These are phyloP conservation scores for Brassicogethes aeneus DNA, from an alignment of 2,888 invertebrate genomes.

Conservation along the genomic window DNA sequence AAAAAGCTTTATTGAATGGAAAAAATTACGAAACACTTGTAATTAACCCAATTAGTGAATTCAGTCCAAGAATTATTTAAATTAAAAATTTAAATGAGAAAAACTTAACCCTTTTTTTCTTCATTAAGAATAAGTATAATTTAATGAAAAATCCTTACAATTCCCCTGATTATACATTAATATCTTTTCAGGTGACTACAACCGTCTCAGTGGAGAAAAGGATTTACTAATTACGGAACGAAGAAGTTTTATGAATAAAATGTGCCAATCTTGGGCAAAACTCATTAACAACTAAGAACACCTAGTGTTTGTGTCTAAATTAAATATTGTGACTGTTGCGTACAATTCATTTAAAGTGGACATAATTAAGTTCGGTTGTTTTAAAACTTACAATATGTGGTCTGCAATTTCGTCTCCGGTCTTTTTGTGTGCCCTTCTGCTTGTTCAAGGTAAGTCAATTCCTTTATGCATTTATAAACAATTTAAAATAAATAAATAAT, in stretches of 20 bases:
- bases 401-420: constrained; percentile 10
- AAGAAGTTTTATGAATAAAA: constrained; percentile 13
- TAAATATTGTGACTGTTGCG: constrained; percentile 10
- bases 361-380: background rate
- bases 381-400: constrained; percentile 13
- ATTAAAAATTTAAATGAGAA: background rate
- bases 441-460: constrained; percentile 13
- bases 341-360: background rate
- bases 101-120: background rate
- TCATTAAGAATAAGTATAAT: background rate
- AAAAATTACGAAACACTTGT: background rate
- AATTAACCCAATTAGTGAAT: background rate
- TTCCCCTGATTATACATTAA: constrained; percentile 8
- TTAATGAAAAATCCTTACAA: constrained; percentile 3
- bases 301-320: constrained; percentile 14
- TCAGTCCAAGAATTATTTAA: background rate
- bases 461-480: no score
- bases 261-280: constrained; percentile 10
- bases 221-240: constrained; percentile 11
- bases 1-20: no score
- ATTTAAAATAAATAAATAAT: no score
- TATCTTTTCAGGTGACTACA: constrained; percentile 14
- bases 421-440: constrained; percentile 9
- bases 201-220: constrained; percentile 3
- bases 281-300: constrained; percentile 13